Evolutionary conservation across 2,113 vertebrate genomes (phyloP), one percentile per base, ranked within the genome.

Genomic region (Ifrita kowaldi): DNA sequence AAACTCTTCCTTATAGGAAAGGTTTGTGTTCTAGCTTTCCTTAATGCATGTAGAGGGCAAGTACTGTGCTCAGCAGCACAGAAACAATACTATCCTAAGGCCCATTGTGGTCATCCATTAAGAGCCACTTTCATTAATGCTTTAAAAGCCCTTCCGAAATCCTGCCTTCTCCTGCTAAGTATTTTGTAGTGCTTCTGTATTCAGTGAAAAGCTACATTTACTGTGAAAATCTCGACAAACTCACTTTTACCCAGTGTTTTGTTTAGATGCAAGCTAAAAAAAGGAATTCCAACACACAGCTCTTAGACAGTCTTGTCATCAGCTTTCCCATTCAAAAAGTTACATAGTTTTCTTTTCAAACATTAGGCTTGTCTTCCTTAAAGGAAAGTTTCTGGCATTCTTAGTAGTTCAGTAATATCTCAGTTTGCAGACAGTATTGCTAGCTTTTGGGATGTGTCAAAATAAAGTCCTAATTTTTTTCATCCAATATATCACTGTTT

Each of bases 31-130:
- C 42, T 55, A 35, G 17, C 44, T 77, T 80, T 92, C 55, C 69
- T 77, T 69, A 89, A 74, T 67, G 73, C 14, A 47, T 16, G 39
- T 2, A 68, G 44, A 86, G 49, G 42, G 53, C 24, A 91, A 69
- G 16, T 41, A 65, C 16, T n/a, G 55, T 69, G 68, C 39, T 90
- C 79, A 92, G 44, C 82, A 95, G 60, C 56, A 92, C 44, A 88
- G 85, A 95, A 96, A 93, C 39, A 81, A 85, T 39, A 50, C 9
- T 87, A 23, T 63, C 79, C 89, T 96, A 37, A 85, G 87, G 67
- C 63, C 32, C 71, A 30, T 47, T 47, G 63, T 47, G 56, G 18
- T 83, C 49, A 88, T 78, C 44, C 47, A 68, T 87, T 92, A 89
- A 60, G 12, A 90, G 20, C 4, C 6, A 30, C 44, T 78, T 92